Evolutionary conservation across 2,797 vertebrate genomes (phyloP), one percentile per base, ranked within the genome.

Genomic region (Setipinna tenuifilis): DNA sequence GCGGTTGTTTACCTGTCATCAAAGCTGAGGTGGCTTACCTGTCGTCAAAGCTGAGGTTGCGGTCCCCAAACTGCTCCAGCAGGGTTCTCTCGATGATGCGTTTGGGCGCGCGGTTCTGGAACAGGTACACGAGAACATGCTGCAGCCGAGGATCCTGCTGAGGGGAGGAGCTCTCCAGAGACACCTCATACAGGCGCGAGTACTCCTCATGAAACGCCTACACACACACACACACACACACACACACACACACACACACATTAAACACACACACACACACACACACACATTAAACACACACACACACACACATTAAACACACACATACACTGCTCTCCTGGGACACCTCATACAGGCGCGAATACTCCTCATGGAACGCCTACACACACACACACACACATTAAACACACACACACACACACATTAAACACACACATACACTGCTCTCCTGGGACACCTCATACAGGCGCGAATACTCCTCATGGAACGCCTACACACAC

Each of bases 141-240:
- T 99, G 98, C 87, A 99, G 91, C 0, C 98, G 97, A 2, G 95
- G 92, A 0, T 99, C 98, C 0, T 94, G 97, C 91, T 96, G 97
- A 0, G 95, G 95, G 0, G 96, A 95, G 0, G 95, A 93, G n/a
- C 94, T 92, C 93, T 99, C 97, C 84, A 95, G 95, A 82, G 98
- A 96, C 4, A 99, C 95, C 89, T 97, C 96, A 75, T 94, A 95
- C 87, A 99, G 93, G 28, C 98, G 94, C 23, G 96, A 96, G 86
- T 98, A 99, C 87, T 99, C 98, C 90, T 99, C 98, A 0, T 95
- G 98, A 95, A 99, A 99, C 0, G 98, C 98, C 98, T 99, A 85
- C 28, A 46, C 11, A 31, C 35, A 0, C 0, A 71, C 61, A 10
- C 25, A 78, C 35, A 59, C 59, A 61, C 59, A 61, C 59, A 61